A percentile compares a stretch with the other conserved stretches of the same genome.
These are phyloP conservation scores for Entomobrya proxima DNA, from an alignment of 2,888 invertebrate genomes.

Conservation along the genomic window DNA sequence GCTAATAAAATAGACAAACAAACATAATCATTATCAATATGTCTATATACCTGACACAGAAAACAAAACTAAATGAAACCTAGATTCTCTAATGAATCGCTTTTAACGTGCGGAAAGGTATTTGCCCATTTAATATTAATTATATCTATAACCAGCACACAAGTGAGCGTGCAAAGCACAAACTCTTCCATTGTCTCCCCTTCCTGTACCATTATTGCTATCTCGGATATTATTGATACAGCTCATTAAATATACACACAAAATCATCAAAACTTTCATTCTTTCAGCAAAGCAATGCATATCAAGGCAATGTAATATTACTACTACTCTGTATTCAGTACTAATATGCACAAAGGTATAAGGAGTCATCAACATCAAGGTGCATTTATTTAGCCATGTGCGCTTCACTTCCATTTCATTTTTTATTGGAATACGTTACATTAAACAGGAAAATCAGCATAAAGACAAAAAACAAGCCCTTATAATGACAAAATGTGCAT, in stretches of 20 bases:
- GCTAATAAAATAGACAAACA: background rate
- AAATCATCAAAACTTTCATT: background rate
- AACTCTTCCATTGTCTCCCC: background rate
- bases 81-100: too few species aligned
- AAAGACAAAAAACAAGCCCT: background rate
- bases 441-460: background rate
- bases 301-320: background rate
- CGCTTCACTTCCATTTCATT: background rate
- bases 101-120: too few species aligned
- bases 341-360: too few species aligned
- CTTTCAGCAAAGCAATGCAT: background rate
- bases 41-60: too few species aligned
- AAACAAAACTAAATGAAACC: too few species aligned
- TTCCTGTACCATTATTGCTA: background rate
- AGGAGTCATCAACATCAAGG: background rate
- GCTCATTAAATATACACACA: conserved; percentile 4
- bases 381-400: background rate
- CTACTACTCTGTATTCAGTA: too few species aligned
- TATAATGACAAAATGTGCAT: background rate
- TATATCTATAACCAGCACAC: background rate
- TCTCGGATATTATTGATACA: background rate
- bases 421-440: background rate
- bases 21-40: too few species aligned
- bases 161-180: background rate
- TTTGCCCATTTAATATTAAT: too few species aligned